Conservation (phyloP, 2,797 vertebrate genomes). For the Trematomus bernacchii region DNA sequence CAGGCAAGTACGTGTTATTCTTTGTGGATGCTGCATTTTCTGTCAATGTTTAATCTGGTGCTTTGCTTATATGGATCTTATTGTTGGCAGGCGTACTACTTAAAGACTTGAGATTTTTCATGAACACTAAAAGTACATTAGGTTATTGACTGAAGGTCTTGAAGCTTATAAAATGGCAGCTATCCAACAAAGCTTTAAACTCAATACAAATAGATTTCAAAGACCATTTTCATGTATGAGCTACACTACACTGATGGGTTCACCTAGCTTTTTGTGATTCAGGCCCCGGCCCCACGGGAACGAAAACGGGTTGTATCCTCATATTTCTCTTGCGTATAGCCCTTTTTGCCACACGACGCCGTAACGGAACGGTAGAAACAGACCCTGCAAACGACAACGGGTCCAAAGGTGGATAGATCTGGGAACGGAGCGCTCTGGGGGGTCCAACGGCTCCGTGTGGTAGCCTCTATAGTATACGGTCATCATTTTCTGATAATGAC, state of each 20-base stretch:
- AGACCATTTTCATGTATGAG: neutral
- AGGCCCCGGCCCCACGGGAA: no score
- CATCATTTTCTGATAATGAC: no score
- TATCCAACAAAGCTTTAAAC: neutral
- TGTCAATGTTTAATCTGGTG: constrained; percentile 14
- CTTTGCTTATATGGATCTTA: constrained; percentile 3
- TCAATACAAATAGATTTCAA: neutral
- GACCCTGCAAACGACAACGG: no score
- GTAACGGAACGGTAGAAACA: no score
- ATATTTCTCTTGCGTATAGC: no score
- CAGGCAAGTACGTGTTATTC: constrained; percentile 30
- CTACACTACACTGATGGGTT: neutral
- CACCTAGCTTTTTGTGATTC: neutral
- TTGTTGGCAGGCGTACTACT: constrained; percentile 9
- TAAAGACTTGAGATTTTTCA: constrained; percentile 1
- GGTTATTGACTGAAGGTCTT: neutral
- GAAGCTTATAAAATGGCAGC: neutral
- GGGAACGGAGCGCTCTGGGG: no score
- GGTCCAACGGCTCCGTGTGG: no score
- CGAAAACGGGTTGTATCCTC: no score
- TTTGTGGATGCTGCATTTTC: constrained; percentile 11
- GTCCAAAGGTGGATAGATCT: no score
- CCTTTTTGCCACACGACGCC: no score
- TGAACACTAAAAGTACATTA: constrained; percentile 18
- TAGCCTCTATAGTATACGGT: no score